These are phyloP conservation scores for Glaucidium brasilianum DNA, from an alignment of 2,113 vertebrate species.

Conservation along the genomic window DNA sequence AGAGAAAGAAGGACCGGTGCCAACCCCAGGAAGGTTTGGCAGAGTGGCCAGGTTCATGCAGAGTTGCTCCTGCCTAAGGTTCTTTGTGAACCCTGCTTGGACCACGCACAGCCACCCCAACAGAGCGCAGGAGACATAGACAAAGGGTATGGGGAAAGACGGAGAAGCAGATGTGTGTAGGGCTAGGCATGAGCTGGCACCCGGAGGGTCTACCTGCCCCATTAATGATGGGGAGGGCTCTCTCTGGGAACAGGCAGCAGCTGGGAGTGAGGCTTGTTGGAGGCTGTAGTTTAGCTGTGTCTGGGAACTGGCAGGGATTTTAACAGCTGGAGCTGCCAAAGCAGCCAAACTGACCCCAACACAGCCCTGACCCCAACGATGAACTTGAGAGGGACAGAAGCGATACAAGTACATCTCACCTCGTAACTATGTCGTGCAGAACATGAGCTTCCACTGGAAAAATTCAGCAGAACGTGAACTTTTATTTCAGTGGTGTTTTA, in stretches of 20 bases:
- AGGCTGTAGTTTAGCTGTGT: background rate
- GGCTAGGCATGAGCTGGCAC: background rate
- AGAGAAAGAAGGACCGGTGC: background rate
- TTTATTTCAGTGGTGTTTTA: conserved; percentile 25
- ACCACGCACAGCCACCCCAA: background rate
- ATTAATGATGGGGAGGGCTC: background rate
- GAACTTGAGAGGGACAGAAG: background rate
- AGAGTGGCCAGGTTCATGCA: background rate
- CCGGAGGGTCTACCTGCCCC: background rate
- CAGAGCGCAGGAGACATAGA: background rate
- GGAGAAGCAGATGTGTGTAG: background rate
- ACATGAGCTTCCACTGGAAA: conserved; percentile 21
- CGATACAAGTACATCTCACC: conserved; percentile 27
- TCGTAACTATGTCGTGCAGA: background rate
- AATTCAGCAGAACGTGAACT: conserved; percentile 11
- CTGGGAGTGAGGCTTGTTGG: background rate
- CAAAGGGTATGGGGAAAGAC: background rate
- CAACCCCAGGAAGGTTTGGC: background rate
- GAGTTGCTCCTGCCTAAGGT: background rate
- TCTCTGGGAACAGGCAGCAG: background rate
- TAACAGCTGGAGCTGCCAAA: background rate
- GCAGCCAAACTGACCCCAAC: background rate
- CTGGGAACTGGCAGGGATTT: background rate
- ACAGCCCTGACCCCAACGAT: background rate
- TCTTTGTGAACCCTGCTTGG: background rate